Conservation (phyloP, 2,888 invertebrate species). For the Dilophus febrilis region DNA sequence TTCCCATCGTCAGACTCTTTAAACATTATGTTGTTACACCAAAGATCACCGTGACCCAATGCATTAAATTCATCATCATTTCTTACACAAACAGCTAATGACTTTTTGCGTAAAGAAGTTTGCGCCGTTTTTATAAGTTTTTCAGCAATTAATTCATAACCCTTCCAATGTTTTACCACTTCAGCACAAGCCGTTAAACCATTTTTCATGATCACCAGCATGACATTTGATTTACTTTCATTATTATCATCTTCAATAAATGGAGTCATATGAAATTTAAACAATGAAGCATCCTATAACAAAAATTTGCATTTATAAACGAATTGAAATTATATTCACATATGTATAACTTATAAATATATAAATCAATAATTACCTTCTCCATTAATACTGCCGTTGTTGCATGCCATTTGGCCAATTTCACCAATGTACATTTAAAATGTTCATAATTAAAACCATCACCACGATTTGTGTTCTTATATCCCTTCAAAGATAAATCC, state of each 20-base stretch:
- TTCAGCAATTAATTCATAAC: neutral
- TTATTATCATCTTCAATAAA: conserved; percentile 4
- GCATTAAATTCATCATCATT: conserved; percentile 2
- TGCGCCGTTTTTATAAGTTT: neutral
- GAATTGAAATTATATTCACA: neutral
- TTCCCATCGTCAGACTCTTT: neutral
- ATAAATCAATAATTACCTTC: neutral
- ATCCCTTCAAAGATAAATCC: neutral
- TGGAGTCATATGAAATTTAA: conserved; percentile 2
- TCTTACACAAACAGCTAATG: conserved; percentile 1
- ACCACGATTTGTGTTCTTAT: neutral
- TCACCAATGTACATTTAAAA: neutral
- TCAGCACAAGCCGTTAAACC: neutral
- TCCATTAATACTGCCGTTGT: neutral
- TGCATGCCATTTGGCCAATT: conserved; percentile 1
- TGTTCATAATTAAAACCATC: neutral
- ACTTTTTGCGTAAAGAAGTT: neutral
- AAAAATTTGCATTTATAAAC: neutral
- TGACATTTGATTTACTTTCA: conserved; percentile 1
- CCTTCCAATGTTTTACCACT: neutral
- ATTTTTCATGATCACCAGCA: neutral
- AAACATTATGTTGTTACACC: conserved; percentile 6
- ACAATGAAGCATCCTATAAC: neutral
- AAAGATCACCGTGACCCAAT: conserved; percentile 5
- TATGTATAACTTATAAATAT: too few relatives aligned